These are phyloP conservation scores for Spea bombifrons DNA, from an alignment of 2,113 vertebrate genomes.

Conservation along the genomic window DNA sequence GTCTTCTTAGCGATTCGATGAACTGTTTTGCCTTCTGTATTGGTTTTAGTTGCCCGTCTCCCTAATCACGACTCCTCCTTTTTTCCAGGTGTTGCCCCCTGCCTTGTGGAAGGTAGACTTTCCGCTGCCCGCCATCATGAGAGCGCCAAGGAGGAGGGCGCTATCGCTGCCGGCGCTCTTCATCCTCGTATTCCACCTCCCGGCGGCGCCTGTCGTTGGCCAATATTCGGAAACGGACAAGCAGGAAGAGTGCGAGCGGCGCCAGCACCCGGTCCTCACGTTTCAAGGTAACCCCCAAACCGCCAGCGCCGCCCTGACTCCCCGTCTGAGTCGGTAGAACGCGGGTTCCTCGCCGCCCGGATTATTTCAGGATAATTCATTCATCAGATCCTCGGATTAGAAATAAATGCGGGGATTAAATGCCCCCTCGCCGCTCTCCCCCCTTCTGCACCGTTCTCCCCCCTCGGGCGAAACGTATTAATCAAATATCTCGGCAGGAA, in stretches of 20 bases:
- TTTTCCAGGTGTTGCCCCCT: constrained; percentile 71
- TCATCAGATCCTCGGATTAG: too few relatives aligned
- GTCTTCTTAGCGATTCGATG: too few relatives aligned
- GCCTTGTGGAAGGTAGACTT: constrained; percentile 76
- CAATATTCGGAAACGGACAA: constrained; percentile 61
- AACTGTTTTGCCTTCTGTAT: too few relatives aligned
- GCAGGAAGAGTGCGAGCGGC: constrained; percentile 74
- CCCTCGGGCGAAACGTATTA: too few relatives aligned
- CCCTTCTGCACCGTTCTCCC: too few relatives aligned
- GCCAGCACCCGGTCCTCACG: constrained; percentile 86
- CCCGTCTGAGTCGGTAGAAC: too few relatives aligned
- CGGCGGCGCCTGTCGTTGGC: constrained; percentile 66
- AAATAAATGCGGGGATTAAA: too few relatives aligned
- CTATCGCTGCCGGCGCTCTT: constrained; percentile 72
- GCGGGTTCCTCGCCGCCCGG: too few relatives aligned
- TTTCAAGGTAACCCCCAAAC: constrained; percentile 77
- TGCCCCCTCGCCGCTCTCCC: too few relatives aligned
- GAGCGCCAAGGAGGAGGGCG: constrained; percentile 70
- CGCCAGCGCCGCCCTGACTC: too few relatives aligned
- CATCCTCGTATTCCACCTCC: constrained; percentile 68
- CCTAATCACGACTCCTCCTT: neutral
- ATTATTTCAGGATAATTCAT: too few relatives aligned
- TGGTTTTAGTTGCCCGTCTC: neutral
- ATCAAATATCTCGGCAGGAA: too few relatives aligned
- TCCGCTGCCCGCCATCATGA: constrained; percentile 78